These are phyloP conservation scores for Matsumurasca onukii DNA, from an alignment of 1,140 invertebrate species.

Conservation along the genomic window DNA sequence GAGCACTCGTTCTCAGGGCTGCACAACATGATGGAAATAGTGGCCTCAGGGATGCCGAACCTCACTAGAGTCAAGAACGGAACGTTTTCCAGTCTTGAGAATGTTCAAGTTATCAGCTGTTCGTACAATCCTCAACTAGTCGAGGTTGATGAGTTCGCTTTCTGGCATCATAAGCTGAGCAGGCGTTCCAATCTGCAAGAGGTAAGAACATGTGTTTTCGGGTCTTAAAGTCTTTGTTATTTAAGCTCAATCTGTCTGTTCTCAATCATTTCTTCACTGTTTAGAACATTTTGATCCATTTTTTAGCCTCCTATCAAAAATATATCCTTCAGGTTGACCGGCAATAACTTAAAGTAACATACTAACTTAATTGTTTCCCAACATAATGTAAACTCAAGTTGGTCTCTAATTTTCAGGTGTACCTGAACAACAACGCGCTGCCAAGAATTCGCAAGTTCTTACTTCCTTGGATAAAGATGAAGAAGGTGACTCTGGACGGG, in stretches of 20 bases:
- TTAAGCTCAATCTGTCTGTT: not conserved
- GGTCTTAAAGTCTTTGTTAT: not conserved
- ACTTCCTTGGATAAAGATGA: conserved; percentile 14
- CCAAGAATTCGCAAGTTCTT: conserved; percentile 6
- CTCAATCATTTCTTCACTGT: not conserved
- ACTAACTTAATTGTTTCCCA: no score
- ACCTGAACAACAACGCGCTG: conserved; percentile 18
- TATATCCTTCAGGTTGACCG: no score
- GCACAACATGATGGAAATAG: conserved; percentile 3
- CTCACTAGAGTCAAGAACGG: not conserved
- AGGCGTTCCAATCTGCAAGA: not conserved
- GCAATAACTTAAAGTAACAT: no score
- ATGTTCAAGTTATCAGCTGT: conserved; percentile 18
- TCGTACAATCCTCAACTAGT: conserved; percentile 20
- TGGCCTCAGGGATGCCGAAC: conserved; percentile 11
- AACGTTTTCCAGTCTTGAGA: conserved; percentile 13
- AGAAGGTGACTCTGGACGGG: conserved; percentile 19
- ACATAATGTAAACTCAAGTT: no score
- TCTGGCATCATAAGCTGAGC: not conserved
- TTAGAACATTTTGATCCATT: not conserved
- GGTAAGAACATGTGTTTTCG: not conserved
- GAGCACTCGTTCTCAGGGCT: conserved; percentile 9
- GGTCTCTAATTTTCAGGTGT: conserved; percentile 19
- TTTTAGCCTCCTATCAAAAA: not conserved
- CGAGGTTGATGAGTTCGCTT: not conserved